These are phyloP conservation scores for Campodea augens DNA, from an alignment of 1,140 invertebrate species.

Conservation along the genomic window DNA sequence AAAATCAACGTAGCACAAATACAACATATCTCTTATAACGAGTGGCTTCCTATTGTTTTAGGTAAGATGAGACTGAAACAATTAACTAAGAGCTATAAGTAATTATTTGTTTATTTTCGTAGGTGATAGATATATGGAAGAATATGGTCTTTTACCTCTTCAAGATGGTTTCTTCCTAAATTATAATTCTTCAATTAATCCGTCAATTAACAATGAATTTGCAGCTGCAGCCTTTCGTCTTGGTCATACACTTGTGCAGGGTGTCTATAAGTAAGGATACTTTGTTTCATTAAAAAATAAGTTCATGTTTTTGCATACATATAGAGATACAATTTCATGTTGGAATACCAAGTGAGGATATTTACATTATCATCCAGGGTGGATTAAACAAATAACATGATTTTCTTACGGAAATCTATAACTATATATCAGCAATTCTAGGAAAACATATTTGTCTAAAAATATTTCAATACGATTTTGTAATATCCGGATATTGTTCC, in stretches of 20 bases:
- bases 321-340: too few species aligned
- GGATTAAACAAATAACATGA: too few species aligned
- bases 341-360: too few species aligned
- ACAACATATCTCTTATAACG: constrained; percentile 36
- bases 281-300: too few species aligned
- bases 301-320: too few species aligned
- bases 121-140: constrained; percentile 12
- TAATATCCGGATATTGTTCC: too few species aligned
- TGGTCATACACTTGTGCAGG: constrained; percentile 24
- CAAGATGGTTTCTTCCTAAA: constrained; percentile 29
- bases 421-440: too few species aligned
- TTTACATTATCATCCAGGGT: too few species aligned
- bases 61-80: constrained; percentile 13
- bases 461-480: too few species aligned
- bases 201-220: constrained; percentile 28
- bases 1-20: constrained; percentile 26
- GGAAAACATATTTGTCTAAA: too few species aligned
- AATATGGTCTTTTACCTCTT: constrained; percentile 13
- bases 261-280: constrained; percentile 15
- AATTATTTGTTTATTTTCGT: background rate
- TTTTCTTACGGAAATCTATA: too few species aligned
- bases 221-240: constrained; percentile 25
- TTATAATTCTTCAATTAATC: constrained; percentile 29
- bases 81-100: background rate
- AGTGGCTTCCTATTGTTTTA: constrained; percentile 29